Evolutionary conservation across 2,888 invertebrate genomes (phyloP).

Genomic region (Alsophila aescularia): DNA sequence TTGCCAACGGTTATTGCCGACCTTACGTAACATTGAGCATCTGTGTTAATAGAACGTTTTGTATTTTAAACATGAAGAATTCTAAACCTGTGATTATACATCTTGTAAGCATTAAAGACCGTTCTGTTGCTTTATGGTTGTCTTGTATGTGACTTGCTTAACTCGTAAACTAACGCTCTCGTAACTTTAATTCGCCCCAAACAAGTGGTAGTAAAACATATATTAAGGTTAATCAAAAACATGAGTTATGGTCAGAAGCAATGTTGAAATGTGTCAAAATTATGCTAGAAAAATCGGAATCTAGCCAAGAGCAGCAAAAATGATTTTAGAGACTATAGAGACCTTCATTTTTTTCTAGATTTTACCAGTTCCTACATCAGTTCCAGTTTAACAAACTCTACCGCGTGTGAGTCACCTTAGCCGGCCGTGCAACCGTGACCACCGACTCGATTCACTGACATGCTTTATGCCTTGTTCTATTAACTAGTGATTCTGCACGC

Average conservation of each 20-base stretch:
- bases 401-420: constrained; percentile 48
- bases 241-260: constrained; percentile 5
- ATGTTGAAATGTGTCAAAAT: constrained; percentile 15
- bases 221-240: constrained; percentile 22
- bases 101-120: constrained; percentile 30
- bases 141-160: constrained; percentile 27
- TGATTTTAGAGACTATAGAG: not conserved
- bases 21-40: constrained; percentile 74
- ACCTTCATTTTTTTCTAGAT: constrained; percentile 12
- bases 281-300: not conserved
- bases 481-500: constrained; percentile 26
- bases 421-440: constrained; percentile 49
- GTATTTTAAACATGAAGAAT: constrained; percentile 49
- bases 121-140: constrained; percentile 32
- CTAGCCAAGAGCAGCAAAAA: too few species aligned
- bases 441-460: constrained; percentile 41
- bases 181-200: constrained; percentile 25
- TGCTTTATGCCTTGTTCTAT: constrained; percentile 28
- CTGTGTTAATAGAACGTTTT: constrained; percentile 74
- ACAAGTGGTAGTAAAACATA: constrained; percentile 20
- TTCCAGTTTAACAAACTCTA: constrained; percentile 28
- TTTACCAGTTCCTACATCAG: not conserved
- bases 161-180: constrained; percentile 25
- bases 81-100: constrained; percentile 34
- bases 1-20: constrained; percentile 19